Evolutionary conservation across 2,888 invertebrate species (phyloP).

Genomic region (Tenthredo amoena): DNA sequence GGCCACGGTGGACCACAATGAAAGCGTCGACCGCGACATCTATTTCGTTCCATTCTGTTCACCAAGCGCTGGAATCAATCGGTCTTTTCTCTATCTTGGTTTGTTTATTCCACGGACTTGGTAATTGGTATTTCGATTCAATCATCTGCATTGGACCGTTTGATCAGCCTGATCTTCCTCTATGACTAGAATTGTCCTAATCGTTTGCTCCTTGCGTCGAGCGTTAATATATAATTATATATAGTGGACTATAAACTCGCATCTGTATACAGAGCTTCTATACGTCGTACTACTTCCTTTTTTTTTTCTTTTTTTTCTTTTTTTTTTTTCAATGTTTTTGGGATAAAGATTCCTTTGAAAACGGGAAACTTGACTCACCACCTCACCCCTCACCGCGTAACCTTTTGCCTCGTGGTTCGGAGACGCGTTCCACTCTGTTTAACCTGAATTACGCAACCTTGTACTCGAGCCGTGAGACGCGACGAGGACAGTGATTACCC

Average conservation of each 20-base stretch:
- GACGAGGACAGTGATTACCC: conserved; percentile 66
- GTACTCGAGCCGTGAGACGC: conserved; percentile 45
- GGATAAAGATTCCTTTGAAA: not conserved
- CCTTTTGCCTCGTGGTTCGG: not conserved
- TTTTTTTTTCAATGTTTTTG: not conserved
- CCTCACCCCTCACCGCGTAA: not conserved
- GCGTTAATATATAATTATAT: not conserved
- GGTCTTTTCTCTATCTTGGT: conserved; percentile 29
- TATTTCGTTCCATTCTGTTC: not conserved
- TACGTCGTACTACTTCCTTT: not conserved
- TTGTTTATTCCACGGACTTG: conserved; percentile 24
- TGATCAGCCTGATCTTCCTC: not conserved
- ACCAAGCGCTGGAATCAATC: conserved; percentile 19
- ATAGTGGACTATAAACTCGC: too few relatives aligned
- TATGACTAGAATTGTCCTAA: not conserved
- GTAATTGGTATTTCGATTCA: conserved; percentile 28
- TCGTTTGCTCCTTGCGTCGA: not conserved
- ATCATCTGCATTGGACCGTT: conserved; percentile 12
- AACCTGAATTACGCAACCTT: conserved; percentile 41
- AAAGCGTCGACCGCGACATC: not conserved
- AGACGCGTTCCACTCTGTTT: conserved; percentile 36
- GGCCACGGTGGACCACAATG: conserved; percentile 36
- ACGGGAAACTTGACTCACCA: not conserved
- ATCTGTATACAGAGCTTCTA: not conserved
- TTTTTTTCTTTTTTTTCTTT: not conserved